Evolutionary conservation across 2,113 vertebrate species (phyloP), one percentile per base, ranked within the genome.

Genomic region (Chaenogobius annularis): DNA sequence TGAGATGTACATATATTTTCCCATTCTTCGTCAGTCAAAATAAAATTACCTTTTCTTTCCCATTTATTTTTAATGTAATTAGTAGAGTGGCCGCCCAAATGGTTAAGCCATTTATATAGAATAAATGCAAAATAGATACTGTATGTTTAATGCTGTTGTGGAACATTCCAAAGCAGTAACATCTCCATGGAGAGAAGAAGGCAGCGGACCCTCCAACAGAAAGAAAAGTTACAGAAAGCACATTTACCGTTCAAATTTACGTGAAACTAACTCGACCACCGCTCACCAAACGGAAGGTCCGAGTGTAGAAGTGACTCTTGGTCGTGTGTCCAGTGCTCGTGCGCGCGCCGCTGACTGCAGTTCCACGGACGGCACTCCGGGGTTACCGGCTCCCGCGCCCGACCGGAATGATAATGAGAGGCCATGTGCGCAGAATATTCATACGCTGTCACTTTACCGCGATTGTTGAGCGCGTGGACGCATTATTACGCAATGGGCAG

Each of bases 371-470:
- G 81, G 83, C 77, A 87, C 77, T 82, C 77, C 70, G 79, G 85
- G 82, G 85, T 87, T 81, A 80, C 71, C 70, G 72, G 71, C 79
- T 78, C 69, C 66, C 43, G 44, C 65, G 15, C 79, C 52, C 54
- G 71, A 77, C 75, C 56, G 75, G 87, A 88, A 89, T 85, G 63
- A 83, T 81, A 88, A 88, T 84, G 83, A 89, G 82, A 72, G 77
- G 71, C 35, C 82, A 76, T 68, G 78, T 59, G 69, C 74, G 78
- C 64, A 74, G 78, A 84, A 85, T 83, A 87, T 87, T 83, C 81
- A 86, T 79, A 81, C 66, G 75, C 86, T 78, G 81, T 84, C 84
- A 87, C 79, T 79, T 86, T 79, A 78, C 66, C 47, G 62, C 54
- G 65, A 44, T 76, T 72, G 61, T 70, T 69, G 47, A 69, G 69